Percentiles rank a stretch among this genome's conserved stretches.
These are phyloP conservation scores for Coptodon bakossiorum DNA, from an alignment of 2,113 vertebrate genomes.

Conservation along the genomic window DNA sequence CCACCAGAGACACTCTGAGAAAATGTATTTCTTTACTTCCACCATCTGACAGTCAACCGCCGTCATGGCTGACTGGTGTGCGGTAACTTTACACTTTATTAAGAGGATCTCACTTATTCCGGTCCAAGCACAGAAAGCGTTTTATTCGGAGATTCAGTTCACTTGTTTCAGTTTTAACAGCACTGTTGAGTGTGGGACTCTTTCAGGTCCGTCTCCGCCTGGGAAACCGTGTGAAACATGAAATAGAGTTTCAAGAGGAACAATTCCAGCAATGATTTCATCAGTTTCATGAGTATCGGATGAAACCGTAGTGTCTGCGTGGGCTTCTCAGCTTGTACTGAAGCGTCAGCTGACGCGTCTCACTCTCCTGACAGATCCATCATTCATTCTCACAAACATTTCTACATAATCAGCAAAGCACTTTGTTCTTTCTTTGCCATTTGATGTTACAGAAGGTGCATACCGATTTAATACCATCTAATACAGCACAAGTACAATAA, in stretches of 20 bases:
- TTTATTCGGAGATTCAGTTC: slow-evolving; percentile 18
- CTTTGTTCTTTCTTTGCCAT: rapidly evolving
- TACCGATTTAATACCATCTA: neutral
- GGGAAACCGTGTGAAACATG: neutral
- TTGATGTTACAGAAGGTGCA: neutral
- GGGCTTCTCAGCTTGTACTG: neutral
- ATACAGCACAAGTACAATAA: neutral
- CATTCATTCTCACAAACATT: neutral
- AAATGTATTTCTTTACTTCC: neutral
- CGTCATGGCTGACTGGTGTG: neutral
- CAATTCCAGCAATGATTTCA: neutral
- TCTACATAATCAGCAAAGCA: neutral
- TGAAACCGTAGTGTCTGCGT: neutral
- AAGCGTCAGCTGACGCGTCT: neutral
- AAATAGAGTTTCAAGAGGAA: neutral
- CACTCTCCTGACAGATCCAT: neutral
- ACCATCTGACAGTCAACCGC: neutral
- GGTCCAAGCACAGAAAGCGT: neutral
- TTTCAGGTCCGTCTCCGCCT: neutral
- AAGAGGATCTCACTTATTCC: neutral
- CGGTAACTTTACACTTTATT: slow-evolving; percentile 18
- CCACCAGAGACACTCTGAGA: neutral
- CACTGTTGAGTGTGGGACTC: neutral
- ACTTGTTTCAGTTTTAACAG: neutral
- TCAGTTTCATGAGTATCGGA: neutral